Conservation (phyloP, 2,797 vertebrate species). For the Characodon lateralis region DNA sequence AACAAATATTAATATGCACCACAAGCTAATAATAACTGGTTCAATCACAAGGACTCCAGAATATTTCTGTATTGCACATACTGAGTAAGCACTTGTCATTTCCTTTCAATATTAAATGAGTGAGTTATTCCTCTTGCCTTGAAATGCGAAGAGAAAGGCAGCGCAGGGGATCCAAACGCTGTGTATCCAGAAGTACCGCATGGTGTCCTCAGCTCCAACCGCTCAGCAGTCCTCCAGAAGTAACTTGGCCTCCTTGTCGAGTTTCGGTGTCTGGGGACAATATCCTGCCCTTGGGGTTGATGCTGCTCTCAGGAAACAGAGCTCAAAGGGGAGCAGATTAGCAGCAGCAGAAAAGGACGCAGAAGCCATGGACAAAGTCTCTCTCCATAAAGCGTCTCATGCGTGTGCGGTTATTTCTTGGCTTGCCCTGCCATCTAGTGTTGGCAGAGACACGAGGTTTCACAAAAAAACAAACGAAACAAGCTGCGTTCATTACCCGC, state of each 20-base stretch:
- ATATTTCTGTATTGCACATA: not conserved
- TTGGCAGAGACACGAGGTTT: rapidly evolving
- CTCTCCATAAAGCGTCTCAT: not conserved
- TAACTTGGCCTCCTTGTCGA: slow-evolving; percentile 37
- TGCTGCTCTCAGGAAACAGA: slow-evolving; percentile 15
- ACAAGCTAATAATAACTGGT: not conserved
- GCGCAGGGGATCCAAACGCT: slow-evolving; percentile 59
- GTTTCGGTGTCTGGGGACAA: slow-evolving; percentile 22
- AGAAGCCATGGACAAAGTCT: slow-evolving; percentile 25
- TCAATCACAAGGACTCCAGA: slow-evolving; percentile 31
- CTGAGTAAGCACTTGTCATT: too few relatives aligned
- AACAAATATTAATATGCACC: not conserved
- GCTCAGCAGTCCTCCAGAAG: slow-evolving; percentile 22
- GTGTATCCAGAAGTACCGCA: slow-evolving; percentile 69
- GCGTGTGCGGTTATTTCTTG: not conserved
- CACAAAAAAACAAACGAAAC: not conserved
- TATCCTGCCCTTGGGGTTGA: slow-evolving; percentile 30
- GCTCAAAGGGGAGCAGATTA: slow-evolving; percentile 18
- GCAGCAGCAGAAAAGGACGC: slow-evolving; percentile 9
- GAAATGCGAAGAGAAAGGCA: slow-evolving; percentile 62
- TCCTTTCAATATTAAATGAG: rapidly evolving
- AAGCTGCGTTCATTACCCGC: slow-evolving; percentile 12
- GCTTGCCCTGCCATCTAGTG: slow-evolving; percentile 62
- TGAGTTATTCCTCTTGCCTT: slow-evolving; percentile 49
- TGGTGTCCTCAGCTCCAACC: slow-evolving; percentile 45